phyloP scores from a whole-genome alignment of 2,113 vertebrate species.

The Mobula birostris region DNA sequence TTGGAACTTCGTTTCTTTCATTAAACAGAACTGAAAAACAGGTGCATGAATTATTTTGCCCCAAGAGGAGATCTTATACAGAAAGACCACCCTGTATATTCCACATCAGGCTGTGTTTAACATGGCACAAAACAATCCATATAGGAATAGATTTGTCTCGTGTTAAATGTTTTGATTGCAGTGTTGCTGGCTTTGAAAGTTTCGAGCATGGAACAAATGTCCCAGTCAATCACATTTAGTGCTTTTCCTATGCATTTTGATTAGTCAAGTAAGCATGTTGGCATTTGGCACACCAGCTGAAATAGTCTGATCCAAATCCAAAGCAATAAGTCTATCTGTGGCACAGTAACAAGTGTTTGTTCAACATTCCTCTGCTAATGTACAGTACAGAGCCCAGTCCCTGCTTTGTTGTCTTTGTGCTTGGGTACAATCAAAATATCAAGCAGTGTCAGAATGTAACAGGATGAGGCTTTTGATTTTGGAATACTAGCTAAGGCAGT shows the following conservation, averaged over 20 bases:
- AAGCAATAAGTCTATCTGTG: conserved; percentile 37
- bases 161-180: conserved; percentile 4
- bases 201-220: conserved; percentile 39
- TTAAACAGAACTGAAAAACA: conserved; percentile 49
- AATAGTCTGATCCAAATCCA: conserved; percentile 37
- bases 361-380: not conserved
- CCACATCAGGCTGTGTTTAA: not conserved
- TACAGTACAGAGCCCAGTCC: not conserved
- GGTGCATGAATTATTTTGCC: conserved; percentile 43
- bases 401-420: not conserved
- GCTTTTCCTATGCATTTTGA: conserved; percentile 39
- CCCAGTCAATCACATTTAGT: conserved; percentile 41
- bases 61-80: conserved; percentile 38
- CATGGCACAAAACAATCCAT: not conserved
- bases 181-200: conserved; percentile 39
- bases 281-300: conserved; percentile 38
- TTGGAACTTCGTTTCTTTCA: conserved; percentile 46
- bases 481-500: not conserved
- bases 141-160: conserved; percentile 6
- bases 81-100: not conserved
- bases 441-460: too few relatives aligned
- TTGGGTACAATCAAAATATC: not conserved
- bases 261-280: not conserved
- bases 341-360: not conserved
- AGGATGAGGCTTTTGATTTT: not conserved